Evolutionary conservation across 2,888 invertebrate species (phyloP), one percentile per base, ranked within the genome.

Genomic region (Synanthedon vespiformis): DNA sequence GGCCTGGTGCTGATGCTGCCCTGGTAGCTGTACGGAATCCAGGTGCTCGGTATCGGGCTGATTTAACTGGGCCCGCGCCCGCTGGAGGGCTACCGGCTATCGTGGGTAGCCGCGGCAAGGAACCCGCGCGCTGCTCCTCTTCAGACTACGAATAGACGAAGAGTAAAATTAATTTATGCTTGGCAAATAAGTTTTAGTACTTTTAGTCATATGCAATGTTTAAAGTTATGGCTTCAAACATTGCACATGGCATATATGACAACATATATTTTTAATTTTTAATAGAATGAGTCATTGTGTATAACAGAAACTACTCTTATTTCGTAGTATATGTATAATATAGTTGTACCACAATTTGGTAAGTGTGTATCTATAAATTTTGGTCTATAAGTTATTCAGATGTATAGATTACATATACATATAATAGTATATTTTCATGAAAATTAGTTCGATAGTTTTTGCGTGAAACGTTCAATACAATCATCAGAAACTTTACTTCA

Each of bases 21-120:
- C 94, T 86, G 61, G 94, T 94, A 0, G 93, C 92, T 48, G 93
- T 89, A 40, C 90, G 89, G 80, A 93, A 93, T 1, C 94, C 95
- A 0, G 95, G 95, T 1, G 96, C 95, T 4, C 96, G 88, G 75
- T 96, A 96, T 44, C 96, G 88, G 48, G 95, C 95, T 52, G 95
- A 95, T 72, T 95, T 95, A 49, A 94, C 95, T 58, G 92, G 78
- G 47, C 89, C 89, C 3, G 86, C 94, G 53, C 92, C 76, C 44
- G 78, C 85, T 3, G 88, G 80, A 68, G 76, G 63, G 72, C 88
- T 63, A 6, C 74, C 81, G 11, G 81, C 75, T 60, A 85, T 70
- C 1, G 86, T 84, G 4, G 94, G 93, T 50, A 94, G 77, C 12
- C 95, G 90, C 1, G 95, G 95, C 44, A 95, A 76, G 0, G 95